Evolutionary conservation across 1,140 invertebrate species (phyloP).

Genomic region (Sminthurides bifidus): DNA sequence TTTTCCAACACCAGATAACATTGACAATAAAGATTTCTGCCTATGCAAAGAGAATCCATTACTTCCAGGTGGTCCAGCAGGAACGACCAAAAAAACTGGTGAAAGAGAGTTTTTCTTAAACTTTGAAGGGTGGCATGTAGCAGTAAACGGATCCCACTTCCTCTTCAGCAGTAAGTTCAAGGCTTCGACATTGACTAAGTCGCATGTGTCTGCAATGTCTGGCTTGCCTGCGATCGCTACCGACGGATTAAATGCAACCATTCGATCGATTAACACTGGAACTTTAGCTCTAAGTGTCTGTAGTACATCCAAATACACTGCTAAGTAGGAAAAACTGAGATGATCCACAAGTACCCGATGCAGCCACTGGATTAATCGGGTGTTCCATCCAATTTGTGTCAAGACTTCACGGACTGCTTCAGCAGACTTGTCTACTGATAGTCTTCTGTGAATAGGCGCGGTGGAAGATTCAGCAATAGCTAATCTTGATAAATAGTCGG

Average conservation of each 20-base stretch:
- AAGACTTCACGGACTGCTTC: constrained; percentile 53
- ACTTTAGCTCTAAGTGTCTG: constrained; percentile 59
- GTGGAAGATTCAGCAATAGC: constrained; percentile 43
- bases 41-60: constrained; percentile 3
- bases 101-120: constrained; percentile 40
- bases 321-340: constrained; percentile 51
- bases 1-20: constrained; percentile 21
- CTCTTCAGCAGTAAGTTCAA: constrained; percentile 55
- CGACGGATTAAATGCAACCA: constrained; percentile 47
- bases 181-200: constrained; percentile 42
- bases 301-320: constrained; percentile 65
- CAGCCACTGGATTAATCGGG: constrained; percentile 61
- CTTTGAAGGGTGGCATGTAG: constrained; percentile 44
- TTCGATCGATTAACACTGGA: constrained; percentile 63
- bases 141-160: constrained; percentile 60
- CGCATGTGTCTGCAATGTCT: neutral
- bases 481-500: constrained; percentile 55
- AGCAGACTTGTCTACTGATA: constrained; percentile 57
- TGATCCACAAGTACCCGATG: constrained; percentile 60
- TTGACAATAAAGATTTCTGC: constrained; percentile 13
- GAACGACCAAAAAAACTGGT: constrained; percentile 27
- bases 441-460: constrained; percentile 54
- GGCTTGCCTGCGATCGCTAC: too few relatives aligned
- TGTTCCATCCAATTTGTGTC: constrained; percentile 54
- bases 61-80: constrained; percentile 8